Evolutionary conservation across 1,140 invertebrate species (phyloP).

Genomic region (Pissodes strobi): DNA sequence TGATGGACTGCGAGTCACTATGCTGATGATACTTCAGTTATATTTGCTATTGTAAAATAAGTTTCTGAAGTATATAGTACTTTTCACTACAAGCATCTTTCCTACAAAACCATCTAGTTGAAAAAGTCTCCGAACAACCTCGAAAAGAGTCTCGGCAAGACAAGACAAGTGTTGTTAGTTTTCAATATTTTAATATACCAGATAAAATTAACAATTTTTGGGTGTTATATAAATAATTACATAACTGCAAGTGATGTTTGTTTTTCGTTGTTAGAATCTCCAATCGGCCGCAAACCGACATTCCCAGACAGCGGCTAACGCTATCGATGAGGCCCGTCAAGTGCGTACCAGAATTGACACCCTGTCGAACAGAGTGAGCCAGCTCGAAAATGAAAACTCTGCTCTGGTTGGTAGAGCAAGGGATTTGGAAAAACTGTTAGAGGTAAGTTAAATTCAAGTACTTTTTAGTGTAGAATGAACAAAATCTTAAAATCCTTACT

Average conservation of each 20-base stretch:
- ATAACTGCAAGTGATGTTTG: background rate
- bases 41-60: too few species aligned
- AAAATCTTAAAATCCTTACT: background rate
- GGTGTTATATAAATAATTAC: background rate
- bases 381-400: constrained; percentile 74
- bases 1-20: too few species aligned
- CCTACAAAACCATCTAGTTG: too few species aligned
- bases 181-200: too few species aligned
- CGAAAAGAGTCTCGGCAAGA: too few species aligned
- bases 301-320: constrained; percentile 67
- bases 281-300: constrained; percentile 53
- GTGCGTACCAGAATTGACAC: constrained; percentile 74
- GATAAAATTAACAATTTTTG: background rate
- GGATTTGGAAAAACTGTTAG: constrained; percentile 82
- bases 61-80: too few species aligned
- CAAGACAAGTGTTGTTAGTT: too few species aligned
- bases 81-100: too few species aligned
- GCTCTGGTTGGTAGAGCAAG: constrained; percentile 68
- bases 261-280: constrained; percentile 17
- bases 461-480: constrained; percentile 26
- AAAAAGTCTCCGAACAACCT: too few species aligned
- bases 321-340: constrained; percentile 78
- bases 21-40: too few species aligned
- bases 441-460: constrained; percentile 54
- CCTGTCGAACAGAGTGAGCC: constrained; percentile 71